These are phyloP conservation scores for Nothoprocta pentlandii DNA, from an alignment of 2,113 vertebrate genomes.

Conservation along the genomic window DNA sequence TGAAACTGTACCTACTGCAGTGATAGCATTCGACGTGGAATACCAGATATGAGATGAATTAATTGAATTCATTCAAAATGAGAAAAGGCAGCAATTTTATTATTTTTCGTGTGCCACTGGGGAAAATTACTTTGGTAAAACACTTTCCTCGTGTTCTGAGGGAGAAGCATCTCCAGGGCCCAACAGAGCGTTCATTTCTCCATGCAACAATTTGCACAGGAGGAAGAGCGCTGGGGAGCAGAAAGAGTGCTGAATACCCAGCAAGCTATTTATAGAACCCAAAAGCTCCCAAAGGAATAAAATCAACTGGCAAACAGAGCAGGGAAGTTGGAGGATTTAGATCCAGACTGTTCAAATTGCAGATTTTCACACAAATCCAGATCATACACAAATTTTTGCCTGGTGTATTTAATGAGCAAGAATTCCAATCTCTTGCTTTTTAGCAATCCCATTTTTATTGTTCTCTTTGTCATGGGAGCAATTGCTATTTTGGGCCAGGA, in stretches of 20 bases:
- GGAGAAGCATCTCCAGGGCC: background rate
- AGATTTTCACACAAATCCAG: background rate
- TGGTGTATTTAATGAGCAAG: background rate
- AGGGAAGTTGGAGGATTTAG: background rate
- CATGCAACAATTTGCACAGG: background rate
- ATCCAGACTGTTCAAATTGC: background rate
- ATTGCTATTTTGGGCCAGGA: background rate
- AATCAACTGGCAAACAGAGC: background rate
- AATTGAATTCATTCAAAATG: background rate
- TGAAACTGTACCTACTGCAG: background rate
- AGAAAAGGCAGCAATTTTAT: background rate
- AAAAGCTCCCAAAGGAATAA: background rate
- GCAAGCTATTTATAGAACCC: background rate
- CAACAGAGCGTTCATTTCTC: background rate
- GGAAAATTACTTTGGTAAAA: background rate
- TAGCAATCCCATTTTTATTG: background rate
- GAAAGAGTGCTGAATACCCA: background rate
- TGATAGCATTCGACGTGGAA: background rate
- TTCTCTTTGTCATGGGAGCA: background rate
- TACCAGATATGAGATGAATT: background rate
- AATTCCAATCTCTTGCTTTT: background rate
- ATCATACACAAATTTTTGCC: background rate
- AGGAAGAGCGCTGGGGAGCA: background rate
- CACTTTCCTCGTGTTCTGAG: background rate
- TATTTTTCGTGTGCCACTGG: background rate